Evolutionary conservation across 1,140 invertebrate genomes (phyloP).

Genomic region (Eumeta japonica): DNA sequence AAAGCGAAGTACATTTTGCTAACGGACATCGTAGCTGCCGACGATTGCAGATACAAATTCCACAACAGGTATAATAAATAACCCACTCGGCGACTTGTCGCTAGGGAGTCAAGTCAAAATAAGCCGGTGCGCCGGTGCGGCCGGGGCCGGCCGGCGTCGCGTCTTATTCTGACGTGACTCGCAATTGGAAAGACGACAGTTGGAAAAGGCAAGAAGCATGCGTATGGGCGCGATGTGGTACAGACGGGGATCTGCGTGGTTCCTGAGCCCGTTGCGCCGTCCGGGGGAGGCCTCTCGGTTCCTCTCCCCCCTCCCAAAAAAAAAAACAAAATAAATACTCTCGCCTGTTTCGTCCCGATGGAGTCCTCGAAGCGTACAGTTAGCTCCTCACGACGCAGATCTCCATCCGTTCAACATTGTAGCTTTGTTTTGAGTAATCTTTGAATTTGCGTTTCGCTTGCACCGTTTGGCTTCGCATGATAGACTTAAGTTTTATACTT

Average conservation of each 20-base stretch:
- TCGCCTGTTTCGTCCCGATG: constrained; percentile 33
- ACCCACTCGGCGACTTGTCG: too few species aligned
- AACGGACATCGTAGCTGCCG: constrained; percentile 90
- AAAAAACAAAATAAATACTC: too few species aligned
- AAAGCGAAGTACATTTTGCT: constrained; percentile 93
- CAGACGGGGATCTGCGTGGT: constrained; percentile 37
- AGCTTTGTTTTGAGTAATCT: too few species aligned
- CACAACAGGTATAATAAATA: constrained; percentile 77
- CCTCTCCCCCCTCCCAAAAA: too few species aligned
- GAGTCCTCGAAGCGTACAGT: constrained; percentile 36
- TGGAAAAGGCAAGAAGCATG: constrained; percentile 64
- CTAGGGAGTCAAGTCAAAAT: constrained; percentile 58
- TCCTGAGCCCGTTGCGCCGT: too few species aligned
- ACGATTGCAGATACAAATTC: constrained; percentile 94
- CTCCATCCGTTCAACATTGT: constrained; percentile 27
- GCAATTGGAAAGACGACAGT: too few species aligned
- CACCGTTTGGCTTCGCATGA: too few species aligned
- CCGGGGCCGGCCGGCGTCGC: not conserved
- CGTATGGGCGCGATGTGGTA: constrained; percentile 37
- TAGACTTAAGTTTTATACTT: too few species aligned
- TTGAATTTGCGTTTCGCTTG: too few species aligned
- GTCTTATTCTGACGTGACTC: constrained; percentile 55
- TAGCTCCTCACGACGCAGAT: constrained; percentile 24
- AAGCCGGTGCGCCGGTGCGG: too few species aligned
- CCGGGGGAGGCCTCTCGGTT: too few species aligned